Base-by-base conservation (phyloP, 2,888 invertebrate genomes). In the Apoda limacodes region DNA sequence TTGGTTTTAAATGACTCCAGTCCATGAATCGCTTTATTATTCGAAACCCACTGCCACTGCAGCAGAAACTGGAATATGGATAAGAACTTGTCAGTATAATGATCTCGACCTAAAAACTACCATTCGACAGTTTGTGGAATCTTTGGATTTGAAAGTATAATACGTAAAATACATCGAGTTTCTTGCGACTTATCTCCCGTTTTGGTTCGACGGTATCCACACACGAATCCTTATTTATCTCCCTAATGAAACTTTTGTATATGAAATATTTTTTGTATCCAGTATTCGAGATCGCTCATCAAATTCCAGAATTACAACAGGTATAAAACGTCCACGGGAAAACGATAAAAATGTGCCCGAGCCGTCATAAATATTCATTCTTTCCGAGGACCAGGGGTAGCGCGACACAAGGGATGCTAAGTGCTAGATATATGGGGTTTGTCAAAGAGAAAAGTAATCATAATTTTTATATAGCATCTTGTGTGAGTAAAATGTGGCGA, bases 81-180 rank as follows among this genome's bases (percentile, higher is more conserved):
- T 32, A 61, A 62, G 50, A 66, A 63, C 52, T 48, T 35, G 48
- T 48, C 59, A 42, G 55, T 50, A 60, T 66, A 67, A 66, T 58
- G 63, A 66, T 53, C 52, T 40, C 39, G 46, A 45, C 47, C 52
- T 54, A 55, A 60, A 63, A 64, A 55, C 49, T 43, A 46, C 53
- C 45, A 42, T 48, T 51, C 39, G 50, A 47, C 45, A 42, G 43
- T 50, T 49, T 40, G 39, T 39, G 47, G 60, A 60, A 65, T 68
- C 58, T 56, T 35, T 38, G 49, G 48, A 75, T 76, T 69, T 74
- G 51, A 69, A 76, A 75, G 70, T 76, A 70, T 76, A 76, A 76
- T 75, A 53, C 50, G 50, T 55, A 50, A 57, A 62, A 63, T 59
- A 53, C 52, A 43, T 40, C 46, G 40, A 32, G 43, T 49, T 48